These are phyloP conservation scores for Pedicia rivosa DNA, from an alignment of 2,888 invertebrate genomes.

Conservation along the genomic window DNA sequence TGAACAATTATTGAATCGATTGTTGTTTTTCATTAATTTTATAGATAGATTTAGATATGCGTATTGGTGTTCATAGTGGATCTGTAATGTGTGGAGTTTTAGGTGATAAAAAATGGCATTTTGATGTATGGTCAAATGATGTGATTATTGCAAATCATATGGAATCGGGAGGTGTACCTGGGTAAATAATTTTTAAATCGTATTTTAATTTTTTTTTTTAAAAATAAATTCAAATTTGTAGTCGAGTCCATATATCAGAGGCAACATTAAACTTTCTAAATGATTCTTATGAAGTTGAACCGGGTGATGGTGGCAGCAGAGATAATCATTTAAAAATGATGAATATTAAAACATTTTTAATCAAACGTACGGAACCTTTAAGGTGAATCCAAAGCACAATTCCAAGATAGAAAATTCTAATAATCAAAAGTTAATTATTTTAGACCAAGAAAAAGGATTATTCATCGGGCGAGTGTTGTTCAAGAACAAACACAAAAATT, in stretches of 20 bases:
- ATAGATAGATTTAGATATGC: constrained; percentile 88
- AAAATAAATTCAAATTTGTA: too few species aligned
- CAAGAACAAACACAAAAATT: not conserved
- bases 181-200: constrained; percentile 44
- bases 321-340: constrained; percentile 75
- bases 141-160: constrained; percentile 92
- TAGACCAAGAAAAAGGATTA: too few species aligned
- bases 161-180: constrained; percentile 93
- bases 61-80: constrained; percentile 95
- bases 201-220: too few species aligned
- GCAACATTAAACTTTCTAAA: constrained; percentile 73
- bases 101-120: constrained; percentile 84
- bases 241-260: constrained; percentile 90
- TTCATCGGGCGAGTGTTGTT: not conserved
- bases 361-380: constrained; percentile 65
- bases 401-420: too few species aligned
- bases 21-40: constrained; percentile 15
- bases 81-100: constrained; percentile 91
- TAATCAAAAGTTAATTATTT: too few species aligned
- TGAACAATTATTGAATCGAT: too few species aligned
- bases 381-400: too few species aligned
- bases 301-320: constrained; percentile 71
- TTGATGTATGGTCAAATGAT: constrained; percentile 88
- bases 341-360: constrained; percentile 74
- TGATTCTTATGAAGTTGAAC: constrained; percentile 85